Evolutionary conservation across 2,113 vertebrate genomes (phyloP), one percentile per base, ranked within the genome.

Genomic region (Struthio camelus): DNA sequence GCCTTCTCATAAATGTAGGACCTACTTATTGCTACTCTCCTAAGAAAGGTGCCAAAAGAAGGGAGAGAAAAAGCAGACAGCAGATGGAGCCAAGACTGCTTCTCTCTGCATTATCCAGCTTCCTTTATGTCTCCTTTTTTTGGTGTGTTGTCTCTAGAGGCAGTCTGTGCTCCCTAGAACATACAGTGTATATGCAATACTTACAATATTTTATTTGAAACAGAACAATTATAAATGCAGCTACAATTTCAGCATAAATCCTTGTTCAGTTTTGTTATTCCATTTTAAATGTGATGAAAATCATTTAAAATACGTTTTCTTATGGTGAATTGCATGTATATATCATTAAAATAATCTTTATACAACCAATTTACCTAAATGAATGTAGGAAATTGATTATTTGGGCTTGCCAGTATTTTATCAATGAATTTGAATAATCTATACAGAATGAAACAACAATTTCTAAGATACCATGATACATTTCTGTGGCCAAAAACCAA

Each of bases 1-100:
- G 2, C 14, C 46, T 46, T 85, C 30, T 51, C 62, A 75, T 32
- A 81, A 76, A 89, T 61, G 61, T 0, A 28, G 11, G 54, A 34
- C 30, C 54, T 80, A 81, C n/a, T 5, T 18, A 59, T 8, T 18
- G 18, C 1, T 5, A 75, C 72, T 7, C 22, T 5, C 12, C 13
- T 61, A 48, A 46, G 19, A 58, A 67, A 87, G 9, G 7, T 54
- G 46, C 25, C 11, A 11, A 64, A 67, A 27, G 16, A 32, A 34
- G 27, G 18, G 14, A 61, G 9, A 62, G 14, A 51, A 30, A 69
- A 53, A n/a, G 0, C 85, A 94, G 82, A 90, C 82, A 86, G 92
- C 59, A 96, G 93, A 84, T 94, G 85, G 90, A 95, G 96, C 91
- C 78, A 95, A 48, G 86, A 87, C 44, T 91, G 58, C 77, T 96